phyloP scores from a whole-genome alignment of 1,140 invertebrate species.

The Euura lappo region DNA sequence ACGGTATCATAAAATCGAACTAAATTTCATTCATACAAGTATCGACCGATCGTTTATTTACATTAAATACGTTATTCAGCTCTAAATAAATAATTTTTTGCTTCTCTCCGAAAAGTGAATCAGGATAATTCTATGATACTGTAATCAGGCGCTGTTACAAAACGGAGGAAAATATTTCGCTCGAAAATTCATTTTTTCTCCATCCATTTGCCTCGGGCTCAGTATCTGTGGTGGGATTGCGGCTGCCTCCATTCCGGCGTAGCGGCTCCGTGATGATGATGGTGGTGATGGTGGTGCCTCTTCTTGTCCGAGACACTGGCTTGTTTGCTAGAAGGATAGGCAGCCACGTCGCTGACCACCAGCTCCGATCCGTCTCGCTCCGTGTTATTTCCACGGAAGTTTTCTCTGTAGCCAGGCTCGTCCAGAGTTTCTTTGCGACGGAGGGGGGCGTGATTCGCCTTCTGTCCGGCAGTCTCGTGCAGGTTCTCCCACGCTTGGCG shows the following conservation, averaged over 20 bases:
- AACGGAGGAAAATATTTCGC: neutral
- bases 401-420: slow-evolving; percentile 65
- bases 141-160: no score
- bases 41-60: slow-evolving; percentile 15
- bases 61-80: slow-evolving; percentile 33
- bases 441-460: slow-evolving; percentile 65
- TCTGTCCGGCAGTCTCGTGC: slow-evolving; percentile 77
- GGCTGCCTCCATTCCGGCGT: slow-evolving; percentile 53
- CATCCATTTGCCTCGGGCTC: slow-evolving; percentile 21
- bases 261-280: slow-evolving; percentile 69
- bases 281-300: slow-evolving; percentile 82
- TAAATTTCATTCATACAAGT: slow-evolving; percentile 22
- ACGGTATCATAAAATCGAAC: slow-evolving; percentile 17
- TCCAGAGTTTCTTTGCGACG: slow-evolving; percentile 75
- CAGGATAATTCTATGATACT: no score
- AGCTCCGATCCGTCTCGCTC: slow-evolving; percentile 82
- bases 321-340: slow-evolving; percentile 60
- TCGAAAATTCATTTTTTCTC: neutral
- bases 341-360: slow-evolving; percentile 75
- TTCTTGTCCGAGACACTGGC: slow-evolving; percentile 68
- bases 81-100: slow-evolving; percentile 45
- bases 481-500: slow-evolving; percentile 91
- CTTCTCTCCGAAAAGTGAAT: slow-evolving; percentile 25
- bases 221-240: slow-evolving; percentile 57
- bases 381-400: slow-evolving; percentile 62